Percentiles rank a stretch among this genome's conserved stretches.
Evolutionary conservation across 2,113 vertebrate species (phyloP).

Genomic region (Anser brachyrhynchus): DNA sequence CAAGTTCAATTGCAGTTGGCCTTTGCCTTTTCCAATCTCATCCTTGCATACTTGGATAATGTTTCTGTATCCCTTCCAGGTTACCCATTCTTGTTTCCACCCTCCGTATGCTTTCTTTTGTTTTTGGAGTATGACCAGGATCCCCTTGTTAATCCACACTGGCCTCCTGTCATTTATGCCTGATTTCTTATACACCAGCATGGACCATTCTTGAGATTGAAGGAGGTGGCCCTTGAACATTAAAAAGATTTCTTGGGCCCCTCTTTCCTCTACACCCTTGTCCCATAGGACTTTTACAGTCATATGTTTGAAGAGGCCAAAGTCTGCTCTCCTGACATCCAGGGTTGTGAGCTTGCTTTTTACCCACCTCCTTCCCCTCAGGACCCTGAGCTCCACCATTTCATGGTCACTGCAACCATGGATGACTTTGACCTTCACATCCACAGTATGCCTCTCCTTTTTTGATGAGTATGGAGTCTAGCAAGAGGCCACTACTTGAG

Average conservation of each 20-base stretch:
- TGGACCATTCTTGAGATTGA: neutral
- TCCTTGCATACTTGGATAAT: no score
- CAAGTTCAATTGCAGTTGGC: no score
- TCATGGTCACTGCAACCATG: neutral
- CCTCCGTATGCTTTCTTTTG: neutral
- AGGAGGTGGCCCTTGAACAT: neutral
- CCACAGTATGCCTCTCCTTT: neutral
- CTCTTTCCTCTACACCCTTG: neutral
- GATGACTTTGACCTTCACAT: neutral
- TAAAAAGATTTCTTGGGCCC: neutral
- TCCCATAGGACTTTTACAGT: neutral
- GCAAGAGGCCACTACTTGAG: neutral
- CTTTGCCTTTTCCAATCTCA: no score
- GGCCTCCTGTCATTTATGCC: neutral
- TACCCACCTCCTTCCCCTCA: neutral
- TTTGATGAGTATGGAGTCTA: neutral
- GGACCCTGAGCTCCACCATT: neutral
- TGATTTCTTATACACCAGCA: neutral
- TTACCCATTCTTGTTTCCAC: neutral
- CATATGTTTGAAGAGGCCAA: neutral
- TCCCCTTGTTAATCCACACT: neutral
- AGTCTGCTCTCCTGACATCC: neutral
- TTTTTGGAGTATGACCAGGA: neutral
- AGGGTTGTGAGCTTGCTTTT: neutral
- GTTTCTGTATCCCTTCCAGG: no score